Conservation (phyloP, 2,888 invertebrate species). For the Onthophagus sagittarius region DNA sequence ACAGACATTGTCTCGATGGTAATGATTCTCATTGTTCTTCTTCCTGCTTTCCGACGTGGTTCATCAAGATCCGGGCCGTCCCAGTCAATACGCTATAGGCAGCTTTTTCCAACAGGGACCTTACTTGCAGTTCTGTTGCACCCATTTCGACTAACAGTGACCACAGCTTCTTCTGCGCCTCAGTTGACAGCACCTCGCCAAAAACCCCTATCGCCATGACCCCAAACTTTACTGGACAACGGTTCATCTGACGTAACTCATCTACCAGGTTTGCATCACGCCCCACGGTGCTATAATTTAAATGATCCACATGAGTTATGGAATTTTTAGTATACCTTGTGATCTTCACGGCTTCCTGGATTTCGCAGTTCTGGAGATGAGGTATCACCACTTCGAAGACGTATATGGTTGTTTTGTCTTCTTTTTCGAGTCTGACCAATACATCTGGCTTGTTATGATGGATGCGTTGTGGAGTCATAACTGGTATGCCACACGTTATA, state of each 20-base stretch:
- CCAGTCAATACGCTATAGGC: not conserved
- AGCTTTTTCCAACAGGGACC: not conserved
- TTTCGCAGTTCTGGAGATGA: not conserved
- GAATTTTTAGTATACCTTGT: not conserved
- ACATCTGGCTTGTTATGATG: not conserved
- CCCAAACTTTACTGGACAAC: too few species aligned
- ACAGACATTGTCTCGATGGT: not conserved
- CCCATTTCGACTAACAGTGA: not conserved
- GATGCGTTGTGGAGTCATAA: not conserved
- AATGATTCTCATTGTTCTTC: not conserved
- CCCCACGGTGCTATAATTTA: not conserved
- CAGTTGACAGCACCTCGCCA: not conserved
- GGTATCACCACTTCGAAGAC: not conserved
- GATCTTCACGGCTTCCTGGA: not conserved
- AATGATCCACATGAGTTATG: not conserved
- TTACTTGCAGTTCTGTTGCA: not conserved
- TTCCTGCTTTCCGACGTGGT: not conserved
- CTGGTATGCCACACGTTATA: not conserved
- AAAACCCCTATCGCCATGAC: not conserved
- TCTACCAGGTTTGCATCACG: not conserved
- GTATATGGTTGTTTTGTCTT: not conserved
- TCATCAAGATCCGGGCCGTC: not conserved
- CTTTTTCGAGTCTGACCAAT: too few species aligned
- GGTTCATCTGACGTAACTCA: too few species aligned
- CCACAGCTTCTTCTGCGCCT: not conserved